Percentiles rank a stretch among this genome's conserved stretches.
Conservation (phyloP, 2,113 vertebrate genomes). For the Pelecanus crispus region DNA sequence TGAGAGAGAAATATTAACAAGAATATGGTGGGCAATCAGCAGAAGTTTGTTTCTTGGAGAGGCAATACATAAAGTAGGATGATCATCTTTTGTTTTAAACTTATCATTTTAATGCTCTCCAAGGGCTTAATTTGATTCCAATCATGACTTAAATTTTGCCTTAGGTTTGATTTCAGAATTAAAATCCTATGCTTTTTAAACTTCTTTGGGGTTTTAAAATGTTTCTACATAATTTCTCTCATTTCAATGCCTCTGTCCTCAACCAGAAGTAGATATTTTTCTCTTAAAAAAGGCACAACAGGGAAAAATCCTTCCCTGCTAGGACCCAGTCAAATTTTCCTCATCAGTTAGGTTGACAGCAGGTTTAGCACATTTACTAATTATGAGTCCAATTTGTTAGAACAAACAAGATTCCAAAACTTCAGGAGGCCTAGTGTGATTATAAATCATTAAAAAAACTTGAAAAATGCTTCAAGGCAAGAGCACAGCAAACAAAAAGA, state of each 20-base stretch:
- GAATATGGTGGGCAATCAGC: background rate
- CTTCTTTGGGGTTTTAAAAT: background rate
- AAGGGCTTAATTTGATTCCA: background rate
- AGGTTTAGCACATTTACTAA: background rate
- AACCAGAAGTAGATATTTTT: background rate
- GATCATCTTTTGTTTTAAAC: background rate
- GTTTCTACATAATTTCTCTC: background rate
- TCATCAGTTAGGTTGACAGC: background rate
- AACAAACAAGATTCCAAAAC: background rate
- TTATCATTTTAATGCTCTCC: background rate
- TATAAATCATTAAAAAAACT: conserved; percentile 2
- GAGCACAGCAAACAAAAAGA: background rate
- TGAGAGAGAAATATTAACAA: background rate
- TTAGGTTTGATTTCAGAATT: background rate
- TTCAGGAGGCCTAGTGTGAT: background rate
- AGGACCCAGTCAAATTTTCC: background rate
- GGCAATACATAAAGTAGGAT: background rate
- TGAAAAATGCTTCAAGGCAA: background rate
- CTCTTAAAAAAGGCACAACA: background rate
- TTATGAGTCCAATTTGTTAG: background rate
- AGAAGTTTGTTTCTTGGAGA: background rate
- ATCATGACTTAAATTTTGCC: background rate
- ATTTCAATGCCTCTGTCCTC: background rate
- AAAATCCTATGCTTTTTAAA: background rate
- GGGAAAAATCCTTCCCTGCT: background rate